Evolutionary conservation across 1,140 invertebrate species (phyloP).

Genomic region (Hypothenemus hampei): DNA sequence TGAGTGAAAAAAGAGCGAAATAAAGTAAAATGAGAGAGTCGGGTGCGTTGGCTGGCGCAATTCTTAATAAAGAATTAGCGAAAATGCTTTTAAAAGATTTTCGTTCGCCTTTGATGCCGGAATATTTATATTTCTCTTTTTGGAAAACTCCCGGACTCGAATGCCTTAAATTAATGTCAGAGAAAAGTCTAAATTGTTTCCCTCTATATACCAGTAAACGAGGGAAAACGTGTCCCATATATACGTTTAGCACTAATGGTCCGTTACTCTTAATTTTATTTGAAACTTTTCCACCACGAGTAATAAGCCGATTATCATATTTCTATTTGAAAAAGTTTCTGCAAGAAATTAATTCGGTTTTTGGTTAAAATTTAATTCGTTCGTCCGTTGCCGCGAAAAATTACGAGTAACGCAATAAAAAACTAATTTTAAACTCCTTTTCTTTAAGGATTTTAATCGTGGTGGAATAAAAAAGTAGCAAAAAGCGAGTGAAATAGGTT

Average conservation of each 20-base stretch:
- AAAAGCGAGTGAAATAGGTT: too few species aligned
- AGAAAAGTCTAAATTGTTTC: conserved; percentile 19
- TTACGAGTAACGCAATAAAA: conserved; percentile 14
- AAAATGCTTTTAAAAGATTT: conserved; percentile 21
- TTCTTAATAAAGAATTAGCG: conserved; percentile 20
- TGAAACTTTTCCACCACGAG: too few species aligned
- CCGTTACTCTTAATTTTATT: too few species aligned
- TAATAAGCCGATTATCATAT: too few species aligned
- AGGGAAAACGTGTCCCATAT: too few species aligned
- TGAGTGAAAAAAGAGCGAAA: too few species aligned
- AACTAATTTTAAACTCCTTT: conserved; percentile 17
- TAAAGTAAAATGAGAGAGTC: too few species aligned
- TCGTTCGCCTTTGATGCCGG: conserved; percentile 19
- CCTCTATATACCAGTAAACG: too few species aligned
- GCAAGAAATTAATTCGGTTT: too few species aligned
- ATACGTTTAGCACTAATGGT: too few species aligned
- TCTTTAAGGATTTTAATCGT: conserved; percentile 15
- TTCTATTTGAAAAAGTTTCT: too few species aligned
- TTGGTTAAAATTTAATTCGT: conserved; percentile 7
- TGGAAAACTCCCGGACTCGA: conserved; percentile 11
- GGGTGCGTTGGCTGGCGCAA: neutral
- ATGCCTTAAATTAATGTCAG: conserved; percentile 17
- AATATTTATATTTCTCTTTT: conserved; percentile 24
- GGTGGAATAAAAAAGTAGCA: conserved; percentile 15
- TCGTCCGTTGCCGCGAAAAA: conserved; percentile 2